Evolutionary conservation across 2,113 vertebrate species (phyloP), one percentile per base, ranked within the genome.

Genomic region (Corynorhinus townsendii): DNA sequence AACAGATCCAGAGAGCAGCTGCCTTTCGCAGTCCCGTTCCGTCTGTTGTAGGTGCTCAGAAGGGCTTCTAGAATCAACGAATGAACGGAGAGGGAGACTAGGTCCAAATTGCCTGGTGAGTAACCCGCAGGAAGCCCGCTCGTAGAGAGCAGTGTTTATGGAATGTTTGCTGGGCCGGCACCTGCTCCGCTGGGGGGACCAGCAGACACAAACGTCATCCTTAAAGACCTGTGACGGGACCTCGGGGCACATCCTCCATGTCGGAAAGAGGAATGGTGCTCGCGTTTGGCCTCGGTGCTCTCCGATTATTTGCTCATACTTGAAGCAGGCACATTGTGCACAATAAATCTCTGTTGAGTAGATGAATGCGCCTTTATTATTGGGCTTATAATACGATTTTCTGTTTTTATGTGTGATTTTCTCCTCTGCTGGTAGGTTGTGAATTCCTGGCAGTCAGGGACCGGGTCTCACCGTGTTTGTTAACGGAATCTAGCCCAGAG

Each of bases 261-360:
- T 30, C 56, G 66, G 40, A 66, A 89, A 95, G 71, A 52, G 80
- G 30, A 89, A 62, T 28, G 26, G 72, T 11, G 6, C 52, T 69
- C 85, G 47, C 15, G 38, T 56, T 84, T 92, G 81, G 75, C 38
- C 85, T 88, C 56, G 66, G 59, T 76, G 90, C 54, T 92, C 59
- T 95, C 92, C 90, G 88, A 93, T 88, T 86, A 89, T 95, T 92
- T 96, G 94, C 79, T 89, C 94, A 94, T 76, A 82, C 73, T 94
- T 69, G 85, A 91, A 52, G 72, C 68, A 86, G 93, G 93, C 82
- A 89, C 49, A 6, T 66, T 0, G 9, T n/a, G 9, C 59, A 95
- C 89, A 95, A 35, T 88, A 87, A 87, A 90, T 95, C 96, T 97
- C 95, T 96, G 93, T 90, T 73, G 85, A 59, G 4, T 35, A 47